These are phyloP conservation scores for Pygathrix nemaeus DNA, from an alignment of 2,113 vertebrate genomes.

Conservation along the genomic window DNA sequence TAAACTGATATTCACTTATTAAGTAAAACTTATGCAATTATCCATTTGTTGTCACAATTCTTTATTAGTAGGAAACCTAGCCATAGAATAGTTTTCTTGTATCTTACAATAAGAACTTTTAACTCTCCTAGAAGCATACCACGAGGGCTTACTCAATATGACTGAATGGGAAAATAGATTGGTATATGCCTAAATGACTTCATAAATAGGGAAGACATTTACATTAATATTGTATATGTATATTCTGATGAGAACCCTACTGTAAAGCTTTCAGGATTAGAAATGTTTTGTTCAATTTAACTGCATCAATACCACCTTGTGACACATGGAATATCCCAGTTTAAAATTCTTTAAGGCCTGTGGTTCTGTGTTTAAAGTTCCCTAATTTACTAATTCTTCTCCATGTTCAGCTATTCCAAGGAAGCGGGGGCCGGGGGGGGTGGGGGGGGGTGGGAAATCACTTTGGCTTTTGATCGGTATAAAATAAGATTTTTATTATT, in stretches of 20 bases:
- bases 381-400: constrained; percentile 4
- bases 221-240: neutral
- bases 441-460: neutral
- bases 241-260: neutral
- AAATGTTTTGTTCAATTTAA: neutral
- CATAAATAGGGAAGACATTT: neutral
- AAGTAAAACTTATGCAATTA: constrained; percentile 1
- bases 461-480: neutral
- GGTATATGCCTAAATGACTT: neutral
- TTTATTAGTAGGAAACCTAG: neutral
- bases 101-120: neutral
- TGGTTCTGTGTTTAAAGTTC: neutral
- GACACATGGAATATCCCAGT: neutral
- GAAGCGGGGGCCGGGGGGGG: neutral
- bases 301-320: neutral
- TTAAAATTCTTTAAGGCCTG: neutral
- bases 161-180: constrained; percentile 6
- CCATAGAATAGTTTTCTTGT: neutral
- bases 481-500: neutral
- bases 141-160: neutral
- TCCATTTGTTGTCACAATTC: neutral
- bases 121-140: neutral
- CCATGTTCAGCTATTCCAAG: neutral
- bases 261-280: neutral
- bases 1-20: neutral